Percentiles rank a stretch among this genome's conserved stretches.
phyloP scores from a whole-genome alignment of 2,888 invertebrate species.

The Physocephala rufipes region DNA sequence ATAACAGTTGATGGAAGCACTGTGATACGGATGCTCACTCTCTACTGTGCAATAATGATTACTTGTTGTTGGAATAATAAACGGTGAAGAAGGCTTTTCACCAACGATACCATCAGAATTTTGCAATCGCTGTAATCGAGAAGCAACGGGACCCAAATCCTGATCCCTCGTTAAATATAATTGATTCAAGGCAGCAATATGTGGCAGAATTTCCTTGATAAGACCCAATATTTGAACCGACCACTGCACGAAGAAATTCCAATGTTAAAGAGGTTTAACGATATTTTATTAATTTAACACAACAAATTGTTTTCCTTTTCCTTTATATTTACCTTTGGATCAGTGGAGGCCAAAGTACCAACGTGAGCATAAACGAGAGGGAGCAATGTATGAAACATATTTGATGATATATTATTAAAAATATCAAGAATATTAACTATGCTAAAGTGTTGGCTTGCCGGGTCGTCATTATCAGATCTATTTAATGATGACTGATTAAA shows the following conservation, averaged over 20 bases:
- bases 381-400: constrained; percentile 78
- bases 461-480: constrained; percentile 62
- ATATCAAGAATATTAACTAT: constrained; percentile 62
- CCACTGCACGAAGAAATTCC: constrained; percentile 74
- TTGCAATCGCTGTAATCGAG: constrained; percentile 38
- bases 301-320: background rate
- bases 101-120: constrained; percentile 33
- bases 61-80: constrained; percentile 72
- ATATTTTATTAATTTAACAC: background rate
- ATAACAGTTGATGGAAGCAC: constrained; percentile 82
- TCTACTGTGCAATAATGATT: constrained; percentile 92
- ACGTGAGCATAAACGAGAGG: constrained; percentile 88
- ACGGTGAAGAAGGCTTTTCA: constrained; percentile 28
- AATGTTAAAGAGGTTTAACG: background rate
- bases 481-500: constrained; percentile 39
- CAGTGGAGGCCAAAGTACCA: constrained; percentile 77
- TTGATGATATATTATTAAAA: constrained; percentile 63
- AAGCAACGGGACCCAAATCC: constrained; percentile 43
- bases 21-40: constrained; percentile 96
- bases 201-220: constrained; percentile 88
- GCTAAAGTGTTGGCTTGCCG: constrained; percentile 51
- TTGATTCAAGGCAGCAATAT: constrained; percentile 86
- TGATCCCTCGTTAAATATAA: constrained; percentile 64
- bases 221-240: constrained; percentile 85
- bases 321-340: constrained; percentile 74